Percentiles rank a stretch among this genome's conserved stretches.
These are phyloP conservation scores for Rhadina sibilatrix DNA, from an alignment of 2,113 vertebrate genomes.

Conservation along the genomic window DNA sequence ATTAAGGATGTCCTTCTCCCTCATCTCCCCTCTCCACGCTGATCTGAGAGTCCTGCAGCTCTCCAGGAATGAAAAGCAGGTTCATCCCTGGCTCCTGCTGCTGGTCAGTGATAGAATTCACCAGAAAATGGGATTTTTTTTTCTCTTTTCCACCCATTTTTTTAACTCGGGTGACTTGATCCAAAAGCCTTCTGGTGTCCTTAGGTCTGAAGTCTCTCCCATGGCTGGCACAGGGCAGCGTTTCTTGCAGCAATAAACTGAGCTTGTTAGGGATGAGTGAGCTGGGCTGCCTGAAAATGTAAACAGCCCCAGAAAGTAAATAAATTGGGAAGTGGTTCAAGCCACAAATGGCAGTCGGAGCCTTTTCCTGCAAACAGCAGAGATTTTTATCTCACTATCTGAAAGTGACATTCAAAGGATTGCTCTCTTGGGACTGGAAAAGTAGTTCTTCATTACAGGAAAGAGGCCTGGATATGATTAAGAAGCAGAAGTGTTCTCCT, in stretches of 20 bases:
- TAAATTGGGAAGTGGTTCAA: not conserved
- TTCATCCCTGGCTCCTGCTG: not conserved
- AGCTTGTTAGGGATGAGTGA: not conserved
- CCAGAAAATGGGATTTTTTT: not conserved
- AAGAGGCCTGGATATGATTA: conserved; percentile 15
- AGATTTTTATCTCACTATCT: not conserved
- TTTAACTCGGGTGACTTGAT: not conserved
- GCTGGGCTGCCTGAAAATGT: not conserved
- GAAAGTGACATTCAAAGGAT: conserved; percentile 22
- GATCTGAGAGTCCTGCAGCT: not conserved
- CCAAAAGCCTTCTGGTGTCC: not conserved
- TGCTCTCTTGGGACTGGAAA: not conserved
- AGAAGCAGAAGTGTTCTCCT: conserved; percentile 2
- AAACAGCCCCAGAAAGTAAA: not conserved
- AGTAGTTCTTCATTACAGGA: conserved; percentile 7
- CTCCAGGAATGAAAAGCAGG: not conserved
- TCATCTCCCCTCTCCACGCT: not conserved
- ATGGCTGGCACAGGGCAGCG: fast-evolving
- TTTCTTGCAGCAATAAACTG: not conserved
- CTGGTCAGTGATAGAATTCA: not conserved
- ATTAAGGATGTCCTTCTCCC: not conserved
- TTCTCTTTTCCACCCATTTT: fast-evolving
- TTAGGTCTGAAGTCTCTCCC: fast-evolving
- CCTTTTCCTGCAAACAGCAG: not conserved
- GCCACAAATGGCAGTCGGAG: not conserved